phyloP scores from a whole-genome alignment of 2,113 vertebrate genomes.

The Labeo catla region DNA sequence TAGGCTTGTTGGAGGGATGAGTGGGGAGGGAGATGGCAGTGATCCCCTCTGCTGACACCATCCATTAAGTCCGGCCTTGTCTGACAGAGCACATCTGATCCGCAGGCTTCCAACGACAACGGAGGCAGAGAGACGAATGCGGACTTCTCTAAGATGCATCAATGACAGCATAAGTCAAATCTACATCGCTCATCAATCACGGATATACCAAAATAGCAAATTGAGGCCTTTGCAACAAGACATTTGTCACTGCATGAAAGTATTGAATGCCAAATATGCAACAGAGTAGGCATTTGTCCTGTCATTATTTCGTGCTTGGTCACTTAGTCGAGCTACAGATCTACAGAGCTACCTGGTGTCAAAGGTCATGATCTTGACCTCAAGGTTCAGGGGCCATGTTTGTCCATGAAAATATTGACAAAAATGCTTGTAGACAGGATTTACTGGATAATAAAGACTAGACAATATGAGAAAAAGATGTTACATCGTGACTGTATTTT shows the following conservation, averaged over 20 bases:
- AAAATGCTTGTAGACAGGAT: not conserved
- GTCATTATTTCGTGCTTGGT: not conserved
- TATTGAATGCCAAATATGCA: not conserved
- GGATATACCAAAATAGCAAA: not conserved
- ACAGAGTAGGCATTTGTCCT: slow-evolving; percentile 2
- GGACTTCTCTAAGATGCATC: not conserved
- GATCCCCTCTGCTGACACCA: slow-evolving; percentile 62
- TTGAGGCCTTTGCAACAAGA: not conserved
- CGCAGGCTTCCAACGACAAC: not conserved
- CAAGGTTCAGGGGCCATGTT: slow-evolving; percentile 30
- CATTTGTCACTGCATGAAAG: not conserved
- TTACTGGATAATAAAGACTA: not conserved
- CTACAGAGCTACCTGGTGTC: not conserved
- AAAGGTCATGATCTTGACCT: slow-evolving; percentile 46
- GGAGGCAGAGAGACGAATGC: not conserved
- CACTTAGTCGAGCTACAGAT: not conserved
- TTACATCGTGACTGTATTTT: not conserved
- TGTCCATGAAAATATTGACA: not conserved
- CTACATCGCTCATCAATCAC: not conserved
- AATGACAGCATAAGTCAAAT: slow-evolving; percentile 16
- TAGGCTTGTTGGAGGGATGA: slow-evolving; percentile 55
- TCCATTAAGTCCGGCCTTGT: slow-evolving; percentile 43
- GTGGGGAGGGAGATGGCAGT: slow-evolving; percentile 55
- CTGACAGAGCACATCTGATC: slow-evolving; percentile 41
- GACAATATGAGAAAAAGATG: not conserved